phyloP scores from a whole-genome alignment of 1,140 invertebrate genomes.

The Muscidifurax raptorellus region DNA sequence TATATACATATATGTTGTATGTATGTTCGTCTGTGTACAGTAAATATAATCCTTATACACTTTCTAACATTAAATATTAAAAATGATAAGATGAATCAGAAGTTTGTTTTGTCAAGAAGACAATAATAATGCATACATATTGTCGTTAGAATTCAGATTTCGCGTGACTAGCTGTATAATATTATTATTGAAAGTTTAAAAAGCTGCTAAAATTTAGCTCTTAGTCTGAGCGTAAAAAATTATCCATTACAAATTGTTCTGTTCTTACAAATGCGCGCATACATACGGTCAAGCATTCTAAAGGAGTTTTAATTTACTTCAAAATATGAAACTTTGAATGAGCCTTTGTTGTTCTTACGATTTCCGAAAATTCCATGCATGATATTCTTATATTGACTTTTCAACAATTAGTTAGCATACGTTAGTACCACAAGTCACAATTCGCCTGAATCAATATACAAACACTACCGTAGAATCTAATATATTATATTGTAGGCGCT shows the following conservation, averaged over 20 bases:
- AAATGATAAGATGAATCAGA: slow-evolving; percentile 12
- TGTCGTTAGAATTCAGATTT: not conserved
- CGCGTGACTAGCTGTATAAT: slow-evolving; percentile 17
- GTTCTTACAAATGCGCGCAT: slow-evolving; percentile 14
- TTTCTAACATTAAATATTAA: not conserved
- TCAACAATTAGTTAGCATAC: not conserved
- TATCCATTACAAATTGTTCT: not conserved
- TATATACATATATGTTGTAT: not conserved
- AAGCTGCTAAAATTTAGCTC: slow-evolving; percentile 17
- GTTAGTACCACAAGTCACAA: slow-evolving; percentile 9
- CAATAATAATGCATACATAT: not conserved
- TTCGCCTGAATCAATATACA: not conserved
- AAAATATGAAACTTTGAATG: not conserved
- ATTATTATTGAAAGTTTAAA: slow-evolving; percentile 10
- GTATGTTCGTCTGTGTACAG: not conserved
- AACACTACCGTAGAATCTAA: not conserved
- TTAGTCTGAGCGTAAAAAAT: not conserved
- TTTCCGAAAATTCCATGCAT: not conserved
- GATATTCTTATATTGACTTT: not conserved
- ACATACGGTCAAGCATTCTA: not conserved
- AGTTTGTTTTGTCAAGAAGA: not conserved
- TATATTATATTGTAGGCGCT: slow-evolving; percentile 2
- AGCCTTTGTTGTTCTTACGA: not conserved
- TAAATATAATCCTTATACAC: slow-evolving; percentile 17
- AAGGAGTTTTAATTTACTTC: not conserved